Evolutionary conservation across 2,113 vertebrate genomes (phyloP), one percentile per base, ranked within the genome.

Genomic region (Brachyhypopomus occidentalis): DNA sequence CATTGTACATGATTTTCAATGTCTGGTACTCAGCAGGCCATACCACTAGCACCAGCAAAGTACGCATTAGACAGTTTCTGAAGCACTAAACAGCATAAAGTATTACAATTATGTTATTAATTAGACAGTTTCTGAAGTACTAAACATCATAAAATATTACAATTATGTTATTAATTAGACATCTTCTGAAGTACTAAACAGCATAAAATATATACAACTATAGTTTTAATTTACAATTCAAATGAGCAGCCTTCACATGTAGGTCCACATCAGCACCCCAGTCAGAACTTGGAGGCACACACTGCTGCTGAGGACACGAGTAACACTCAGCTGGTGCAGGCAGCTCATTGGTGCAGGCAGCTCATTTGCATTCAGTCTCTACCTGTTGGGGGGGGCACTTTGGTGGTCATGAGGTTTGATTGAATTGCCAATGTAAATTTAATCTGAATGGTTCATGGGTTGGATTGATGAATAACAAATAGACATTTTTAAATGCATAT

Each of bases 1-100:
- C 19, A 69, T 9, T 69, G 66, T 38, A 38, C 36, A 20, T 36
- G 30, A 67, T 36, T 67, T 19, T 69, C 27, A 38, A n/a, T 20
- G 17, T 38, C 63, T 34, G 23, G 34, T 69, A 69, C 20, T 70
- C 66, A 70, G 22, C 66, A 70, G 38, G 34, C n/a, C 66, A 22
- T 41, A 2, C 38, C 36, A 38, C 6, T 70, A 6, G 8, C 66
- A 52, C 23, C 56, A 72, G 38, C 2, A 27, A 41, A 60, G 70
- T 78, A 45, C 27, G 36, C 16, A 79, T 27, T 23, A 38, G 23
- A 73, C 5, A 2, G 9, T 52, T 17, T 72, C 34, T 72, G 70
- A 72, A 22, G 2, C 3, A 30, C 30, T 30, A 30, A 30, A 30
- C 30, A 30, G 1, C 30, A 30, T 30, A 30, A 30, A 30, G 3